phyloP scores from a whole-genome alignment of 2,113 vertebrate species.

The Ammodytes dubius region DNA sequence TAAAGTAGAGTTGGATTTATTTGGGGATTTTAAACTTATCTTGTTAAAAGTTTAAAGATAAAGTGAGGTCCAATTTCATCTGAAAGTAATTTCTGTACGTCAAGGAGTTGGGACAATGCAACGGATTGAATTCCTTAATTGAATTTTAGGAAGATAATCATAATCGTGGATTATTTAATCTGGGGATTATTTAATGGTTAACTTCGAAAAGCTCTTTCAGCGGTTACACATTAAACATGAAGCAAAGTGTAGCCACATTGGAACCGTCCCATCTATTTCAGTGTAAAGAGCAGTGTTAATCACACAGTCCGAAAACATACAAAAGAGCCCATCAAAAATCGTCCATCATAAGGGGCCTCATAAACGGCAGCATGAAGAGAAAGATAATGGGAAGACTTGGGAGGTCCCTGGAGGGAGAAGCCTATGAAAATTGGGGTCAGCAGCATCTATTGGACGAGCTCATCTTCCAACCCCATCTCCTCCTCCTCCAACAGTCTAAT shows the following conservation, averaged over 20 bases:
- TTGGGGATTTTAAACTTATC: background rate
- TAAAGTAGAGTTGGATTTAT: too few species aligned
- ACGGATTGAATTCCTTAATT: conserved; percentile 4
- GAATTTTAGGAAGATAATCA: conserved; percentile 8
- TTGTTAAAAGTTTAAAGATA: background rate
- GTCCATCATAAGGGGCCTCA: conserved; percentile 73
- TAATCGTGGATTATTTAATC: conserved; percentile 29
- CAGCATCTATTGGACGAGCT: conserved; percentile 60
- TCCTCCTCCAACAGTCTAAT: conserved; percentile 35
- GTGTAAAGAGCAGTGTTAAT: conserved; percentile 53
- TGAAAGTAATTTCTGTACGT: background rate
- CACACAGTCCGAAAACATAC: conserved; percentile 64
- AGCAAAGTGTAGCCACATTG: conserved; percentile 32
- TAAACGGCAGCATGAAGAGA: conserved; percentile 63
- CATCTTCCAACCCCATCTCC: conserved; percentile 49
- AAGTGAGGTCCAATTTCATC: background rate
- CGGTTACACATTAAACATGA: conserved; percentile 16
- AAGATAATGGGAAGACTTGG: conserved; percentile 75
- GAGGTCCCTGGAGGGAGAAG: conserved; percentile 73
- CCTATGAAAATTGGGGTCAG: conserved; percentile 80
- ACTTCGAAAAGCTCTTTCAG: background rate
- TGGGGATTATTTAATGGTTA: conserved; percentile 26
- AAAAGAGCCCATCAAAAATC: conserved; percentile 73
- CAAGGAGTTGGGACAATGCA: background rate
- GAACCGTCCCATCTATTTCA: conserved; percentile 45